phyloP scores from a whole-genome alignment of 2,797 vertebrate species.

The Lagocephalus sceleratus region DNA sequence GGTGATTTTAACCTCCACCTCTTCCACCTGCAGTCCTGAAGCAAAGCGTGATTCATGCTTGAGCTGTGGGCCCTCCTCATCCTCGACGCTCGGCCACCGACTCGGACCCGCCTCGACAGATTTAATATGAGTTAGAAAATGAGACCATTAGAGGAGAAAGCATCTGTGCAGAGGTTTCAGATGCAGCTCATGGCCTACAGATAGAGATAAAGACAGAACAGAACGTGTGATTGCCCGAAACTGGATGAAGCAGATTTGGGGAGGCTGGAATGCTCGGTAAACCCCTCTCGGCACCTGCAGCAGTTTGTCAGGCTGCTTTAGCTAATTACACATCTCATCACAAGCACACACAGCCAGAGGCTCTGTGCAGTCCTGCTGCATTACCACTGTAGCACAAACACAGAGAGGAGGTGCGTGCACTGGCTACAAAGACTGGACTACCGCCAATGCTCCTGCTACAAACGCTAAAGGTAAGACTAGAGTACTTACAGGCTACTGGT shows the following conservation, averaged over 20 bases:
- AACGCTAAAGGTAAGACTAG: constrained; percentile 9
- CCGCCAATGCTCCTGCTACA: constrained; percentile 31
- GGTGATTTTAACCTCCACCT: constrained; percentile 66
- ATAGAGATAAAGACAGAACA: constrained; percentile 21
- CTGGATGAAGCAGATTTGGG: constrained; percentile 19
- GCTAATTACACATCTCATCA: constrained; percentile 67
- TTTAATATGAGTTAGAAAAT: constrained; percentile 9
- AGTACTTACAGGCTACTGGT: too few relatives aligned
- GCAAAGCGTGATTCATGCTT: constrained; percentile 36
- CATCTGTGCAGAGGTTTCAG: constrained; percentile 3
- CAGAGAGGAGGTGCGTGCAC: constrained; percentile 29
- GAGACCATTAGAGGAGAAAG: constrained; percentile 3
- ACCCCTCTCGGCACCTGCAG: constrained; percentile 60
- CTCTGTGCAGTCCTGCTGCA: constrained; percentile 42
- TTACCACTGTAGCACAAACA: constrained; percentile 37
- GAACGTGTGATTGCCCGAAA: constrained; percentile 19
- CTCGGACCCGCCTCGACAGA: not conserved
- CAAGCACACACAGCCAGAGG: constrained; percentile 51
- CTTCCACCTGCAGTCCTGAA: constrained; percentile 59
- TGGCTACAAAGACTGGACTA: constrained; percentile 16
- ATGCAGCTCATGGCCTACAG: constrained; percentile 4
- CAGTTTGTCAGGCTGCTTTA: constrained; percentile 59
- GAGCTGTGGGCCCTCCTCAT: constrained; percentile 21
- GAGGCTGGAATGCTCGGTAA: too few relatives aligned
- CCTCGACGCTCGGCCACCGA: constrained; percentile 9